Evolutionary conservation across 1,140 invertebrate species (phyloP), one percentile per base, ranked within the genome.

Genomic region (Drosophila setifemur): DNA sequence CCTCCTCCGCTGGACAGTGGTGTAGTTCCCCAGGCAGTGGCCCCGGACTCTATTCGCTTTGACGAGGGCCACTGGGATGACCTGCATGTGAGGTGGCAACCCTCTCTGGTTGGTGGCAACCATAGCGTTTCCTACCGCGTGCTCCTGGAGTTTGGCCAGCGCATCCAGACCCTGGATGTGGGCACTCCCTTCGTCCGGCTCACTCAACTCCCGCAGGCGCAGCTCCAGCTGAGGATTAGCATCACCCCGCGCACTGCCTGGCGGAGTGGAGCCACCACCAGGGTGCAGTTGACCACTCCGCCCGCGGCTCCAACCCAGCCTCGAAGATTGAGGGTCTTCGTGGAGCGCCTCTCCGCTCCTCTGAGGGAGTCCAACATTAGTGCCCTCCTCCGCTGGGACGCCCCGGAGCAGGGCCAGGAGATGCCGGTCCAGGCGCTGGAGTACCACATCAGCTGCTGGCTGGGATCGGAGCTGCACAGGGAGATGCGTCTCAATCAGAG

Each of bases 221-320:
- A 95, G 86, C 93, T 94, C 1, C 83, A 91, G 5, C 73, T 97
- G 4, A 93, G 93, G 26, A 92, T 97, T 3, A 93, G 93, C 0
- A 92, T 98, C 1, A 93, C 95, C 44, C 94, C 96, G 0, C 95
- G 95, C 68, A 97, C 96, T 0, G 95, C 95, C 70, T 98, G 97
- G 96, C 95, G 95, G 23, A 93, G 94, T 4, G 94, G 96, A 0
- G 89, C 91, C 5, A 91, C 92, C 18, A 93, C 94, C 0, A 92
- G 92, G 2, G 91, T 92, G 0, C 86, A 90, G 16, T 69, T 95
- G 0, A 92, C 91, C 69, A 95, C 95, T 0, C 95, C 95, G 0
- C 92, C 94, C 37, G 93, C 94, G 37, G 93, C 93, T 6, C 96
- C 96, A 2, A 93, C 93, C 2, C 92, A 93, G 12, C 97, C 96